phyloP scores from a whole-genome alignment of 2,797 vertebrate genomes.

The Etheostoma perlongum region DNA sequence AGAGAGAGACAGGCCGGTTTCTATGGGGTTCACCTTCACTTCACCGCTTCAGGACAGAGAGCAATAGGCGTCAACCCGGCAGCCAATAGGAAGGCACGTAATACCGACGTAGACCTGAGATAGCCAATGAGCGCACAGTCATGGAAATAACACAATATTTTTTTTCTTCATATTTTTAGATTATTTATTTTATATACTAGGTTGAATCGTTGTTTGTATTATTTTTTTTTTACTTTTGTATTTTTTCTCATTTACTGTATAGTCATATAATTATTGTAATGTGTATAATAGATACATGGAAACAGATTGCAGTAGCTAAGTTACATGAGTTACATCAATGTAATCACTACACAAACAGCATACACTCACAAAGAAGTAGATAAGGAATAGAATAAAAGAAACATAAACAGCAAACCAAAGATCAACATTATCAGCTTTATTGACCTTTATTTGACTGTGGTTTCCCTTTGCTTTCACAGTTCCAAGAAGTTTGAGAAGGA shows the following conservation, averaged over 20 bases:
- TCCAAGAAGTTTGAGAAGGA: no score
- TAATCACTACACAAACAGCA: no score
- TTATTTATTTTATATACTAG: no score
- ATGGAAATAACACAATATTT: neutral
- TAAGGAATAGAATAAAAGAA: neutral
- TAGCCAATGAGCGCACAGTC: slow-evolving; percentile 64
- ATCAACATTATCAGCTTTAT: neutral
- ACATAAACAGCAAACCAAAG: neutral
- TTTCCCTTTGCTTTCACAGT: no score
- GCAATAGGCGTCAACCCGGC: slow-evolving; percentile 21
- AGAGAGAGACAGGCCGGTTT: neutral
- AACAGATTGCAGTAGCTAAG: no score
- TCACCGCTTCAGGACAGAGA: slow-evolving; percentile 11
- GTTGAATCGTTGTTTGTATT: no score
- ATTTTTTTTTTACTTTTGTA: no score
- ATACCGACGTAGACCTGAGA: neutral
- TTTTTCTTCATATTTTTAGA: rapidly evolving
- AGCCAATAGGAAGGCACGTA: slow-evolving; percentile 57
- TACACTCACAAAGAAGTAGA: neutral
- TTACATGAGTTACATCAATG: no score
- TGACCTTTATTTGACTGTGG: neutral
- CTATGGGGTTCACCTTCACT: slow-evolving; percentile 81
- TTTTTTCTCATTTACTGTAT: no score
- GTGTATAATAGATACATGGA: no score
- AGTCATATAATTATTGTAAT: no score